Base-by-base conservation (phyloP, 2,113 vertebrate genomes). In the Atherinomorus stipes region DNA sequence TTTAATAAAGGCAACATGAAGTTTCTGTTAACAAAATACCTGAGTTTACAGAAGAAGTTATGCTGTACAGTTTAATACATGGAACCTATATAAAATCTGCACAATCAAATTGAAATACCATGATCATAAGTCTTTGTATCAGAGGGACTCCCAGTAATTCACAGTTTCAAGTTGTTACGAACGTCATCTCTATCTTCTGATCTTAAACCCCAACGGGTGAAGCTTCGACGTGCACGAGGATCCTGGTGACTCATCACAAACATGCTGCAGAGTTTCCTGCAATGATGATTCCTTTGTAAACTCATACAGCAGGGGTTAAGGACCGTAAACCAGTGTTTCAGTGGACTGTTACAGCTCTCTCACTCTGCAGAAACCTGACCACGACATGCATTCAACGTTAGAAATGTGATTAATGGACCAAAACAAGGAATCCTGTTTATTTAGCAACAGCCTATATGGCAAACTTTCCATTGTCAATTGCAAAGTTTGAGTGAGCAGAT, bases 11-110 rank as follows among this genome's bases (percentile, higher is more conserved):
- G 64, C 66, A 74, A 67, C 58, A 74, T 59, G 34, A 58, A 64
- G 34, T 40, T 34, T 76, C 8, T 37, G 34, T 72, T 77, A 87
- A 87, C 58, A 87, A 81, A 88, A 78, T 87, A 89, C 90, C 88
- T 90, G 90, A 92, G 90, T 76, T 88, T 80, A 86, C 77, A 85
- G 85, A 87, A 78, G 31, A 45, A 63, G 38, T 53, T 88, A 74
- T 54, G 71, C 58, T 76, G 71, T 72, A 50, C 42, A 54, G 72
- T 67, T 59, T 65, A 57, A 60, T 56, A 78, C 64, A 81, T 61
- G n/a, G 59, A 58, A 66, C 58, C 31, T 42, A 81, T 80, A 80
- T 45, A 75, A 85, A 90, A 86, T 83, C 56, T 71, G 63, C 65
- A 89, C 84, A 91, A 87, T 91, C 70, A 69, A 58, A 1, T 71